Conservation (phyloP, 2,797 vertebrate species). For the Hemitrygon akajei region DNA sequence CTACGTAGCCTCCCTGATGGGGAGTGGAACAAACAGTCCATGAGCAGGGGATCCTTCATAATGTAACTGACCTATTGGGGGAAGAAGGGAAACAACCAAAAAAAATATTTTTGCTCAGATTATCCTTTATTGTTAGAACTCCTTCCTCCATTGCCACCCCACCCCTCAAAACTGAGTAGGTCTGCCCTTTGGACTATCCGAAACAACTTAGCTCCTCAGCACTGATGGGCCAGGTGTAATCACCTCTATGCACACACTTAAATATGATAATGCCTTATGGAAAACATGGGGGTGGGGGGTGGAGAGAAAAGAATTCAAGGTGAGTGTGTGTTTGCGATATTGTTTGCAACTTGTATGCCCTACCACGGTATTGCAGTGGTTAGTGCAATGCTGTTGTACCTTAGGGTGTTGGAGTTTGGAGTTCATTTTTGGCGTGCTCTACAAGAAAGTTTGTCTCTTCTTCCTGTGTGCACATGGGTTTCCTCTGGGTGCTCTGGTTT, state of each 20-base stretch:
- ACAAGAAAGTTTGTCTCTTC: too few relatives aligned
- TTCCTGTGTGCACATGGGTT: too few relatives aligned
- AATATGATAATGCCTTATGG: neutral
- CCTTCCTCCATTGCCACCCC: neutral
- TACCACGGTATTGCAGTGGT: neutral
- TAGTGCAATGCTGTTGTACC: too few relatives aligned
- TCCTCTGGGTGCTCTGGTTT: too few relatives aligned
- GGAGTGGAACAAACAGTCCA: too few relatives aligned
- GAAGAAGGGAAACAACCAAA: neutral
- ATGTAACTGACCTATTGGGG: too few relatives aligned
- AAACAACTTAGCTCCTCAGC: neutral
- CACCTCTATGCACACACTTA: neutral
- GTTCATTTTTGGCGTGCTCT: too few relatives aligned
- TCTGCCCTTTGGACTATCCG: neutral
- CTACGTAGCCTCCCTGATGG: too few relatives aligned
- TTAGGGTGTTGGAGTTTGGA: too few relatives aligned
- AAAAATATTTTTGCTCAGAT: neutral
- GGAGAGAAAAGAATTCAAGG: neutral
- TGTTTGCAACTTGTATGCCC: neutral
- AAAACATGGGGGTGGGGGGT: neutral
- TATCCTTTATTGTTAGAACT: neutral
- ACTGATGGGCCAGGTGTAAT: neutral
- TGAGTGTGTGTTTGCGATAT: neutral
- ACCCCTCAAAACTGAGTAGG: neutral
- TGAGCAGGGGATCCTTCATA: too few relatives aligned